Percentiles rank a stretch among this genome's conserved stretches.
Conservation (phyloP, 2,888 invertebrate species). For the Hylaea fasciaria region DNA sequence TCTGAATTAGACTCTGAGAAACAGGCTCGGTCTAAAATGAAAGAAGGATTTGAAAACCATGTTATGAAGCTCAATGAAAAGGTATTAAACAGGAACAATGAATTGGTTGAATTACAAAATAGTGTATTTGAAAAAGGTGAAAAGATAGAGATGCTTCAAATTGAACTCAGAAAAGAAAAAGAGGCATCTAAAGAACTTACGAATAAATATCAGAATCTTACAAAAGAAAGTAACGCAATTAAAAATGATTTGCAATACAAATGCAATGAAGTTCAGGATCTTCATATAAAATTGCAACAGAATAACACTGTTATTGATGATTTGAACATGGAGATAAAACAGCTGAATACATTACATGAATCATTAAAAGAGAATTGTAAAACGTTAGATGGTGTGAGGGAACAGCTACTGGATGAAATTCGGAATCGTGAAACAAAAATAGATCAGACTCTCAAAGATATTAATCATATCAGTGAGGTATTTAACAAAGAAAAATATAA, state of each 20-base stretch:
- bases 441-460: conserved; percentile 54
- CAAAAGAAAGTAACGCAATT: conserved; percentile 35
- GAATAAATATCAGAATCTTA: conserved; percentile 55
- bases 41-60: conserved; percentile 67
- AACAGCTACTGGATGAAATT: conserved; percentile 54
- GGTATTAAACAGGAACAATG: conserved; percentile 72
- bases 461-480: conserved; percentile 52
- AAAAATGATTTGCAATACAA: conserved; percentile 54
- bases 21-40: conserved; percentile 60
- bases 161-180: conserved; percentile 63
- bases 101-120: conserved; percentile 73
- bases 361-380: conserved; percentile 52
- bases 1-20: conserved; percentile 64
- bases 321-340: conserved; percentile 55
- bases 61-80: conserved; percentile 75
- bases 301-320: conserved; percentile 50
- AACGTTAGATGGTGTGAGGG: conserved; percentile 53
- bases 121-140: conserved; percentile 68
- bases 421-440: conserved; percentile 51
- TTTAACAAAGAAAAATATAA: conserved; percentile 56
- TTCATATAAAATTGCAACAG: conserved; percentile 53
- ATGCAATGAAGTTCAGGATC: conserved; percentile 52
- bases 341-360: conserved; percentile 49
- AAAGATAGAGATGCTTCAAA: conserved; percentile 63
- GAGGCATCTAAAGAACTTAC: conserved; percentile 52